Evolutionary conservation across 2,113 vertebrate species (phyloP).

Genomic region (Rhombomys opimus): DNA sequence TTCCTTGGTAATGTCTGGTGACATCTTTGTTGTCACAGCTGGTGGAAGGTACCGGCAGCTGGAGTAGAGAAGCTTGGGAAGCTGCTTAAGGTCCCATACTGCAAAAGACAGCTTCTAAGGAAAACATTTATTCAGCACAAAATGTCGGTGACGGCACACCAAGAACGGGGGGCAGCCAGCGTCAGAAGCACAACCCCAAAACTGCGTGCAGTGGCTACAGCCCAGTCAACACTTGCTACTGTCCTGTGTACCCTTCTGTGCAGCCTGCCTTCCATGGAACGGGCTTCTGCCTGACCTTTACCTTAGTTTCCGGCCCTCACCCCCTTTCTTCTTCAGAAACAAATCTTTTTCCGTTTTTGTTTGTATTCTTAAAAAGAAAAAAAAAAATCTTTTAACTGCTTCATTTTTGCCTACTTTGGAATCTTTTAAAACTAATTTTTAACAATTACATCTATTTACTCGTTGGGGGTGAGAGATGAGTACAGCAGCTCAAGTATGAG

Average conservation of each 20-base stretch:
- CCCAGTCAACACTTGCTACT: background rate
- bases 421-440: background rate
- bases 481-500: background rate
- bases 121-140: background rate
- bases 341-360: constrained; percentile 20
- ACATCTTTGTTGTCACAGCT: constrained; percentile 7
- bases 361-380: background rate
- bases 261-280: background rate
- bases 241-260: background rate
- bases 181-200: background rate
- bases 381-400: background rate
- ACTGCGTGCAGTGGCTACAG: background rate
- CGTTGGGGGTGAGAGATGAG: too few relatives aligned
- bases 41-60: background rate
- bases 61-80: background rate
- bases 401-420: constrained; percentile 18
- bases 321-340: background rate
- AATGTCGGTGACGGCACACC: background rate
- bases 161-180: background rate
- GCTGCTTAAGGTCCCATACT: background rate
- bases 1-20: constrained; percentile 2
- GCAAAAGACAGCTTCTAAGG: background rate
- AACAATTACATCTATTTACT: background rate
- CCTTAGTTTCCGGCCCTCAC: background rate
- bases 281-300: background rate